These are phyloP conservation scores for Bombus superbus DNA, from an alignment of 1,140 invertebrate species.

Conservation along the genomic window DNA sequence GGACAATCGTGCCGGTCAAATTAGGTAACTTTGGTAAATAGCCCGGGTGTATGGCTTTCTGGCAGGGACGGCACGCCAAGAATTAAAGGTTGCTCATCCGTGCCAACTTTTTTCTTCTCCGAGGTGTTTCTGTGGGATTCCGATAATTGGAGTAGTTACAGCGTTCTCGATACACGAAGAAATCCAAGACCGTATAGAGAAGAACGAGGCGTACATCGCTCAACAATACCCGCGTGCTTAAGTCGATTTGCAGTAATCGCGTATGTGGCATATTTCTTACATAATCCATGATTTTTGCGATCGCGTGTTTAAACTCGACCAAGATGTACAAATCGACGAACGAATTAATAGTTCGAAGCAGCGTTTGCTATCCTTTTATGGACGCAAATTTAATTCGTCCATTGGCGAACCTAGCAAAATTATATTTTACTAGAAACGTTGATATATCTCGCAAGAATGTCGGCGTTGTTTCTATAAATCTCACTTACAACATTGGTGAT, in stretches of 20 bases:
- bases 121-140: background rate
- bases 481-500: background rate
- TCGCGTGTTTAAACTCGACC: background rate
- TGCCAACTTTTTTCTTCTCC: background rate
- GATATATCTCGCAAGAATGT: too few species aligned
- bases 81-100: conserved; percentile 23
- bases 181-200: background rate
- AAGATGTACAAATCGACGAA: background rate
- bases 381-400: background rate
- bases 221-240: too few species aligned
- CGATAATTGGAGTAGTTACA: background rate
- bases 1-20: conserved; percentile 69
- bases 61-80: background rate
- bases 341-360: background rate
- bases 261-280: too few species aligned
- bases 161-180: too few species aligned
- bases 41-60: conserved; percentile 54
- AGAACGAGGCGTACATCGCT: background rate
- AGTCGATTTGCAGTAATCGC: too few species aligned
- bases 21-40: conserved; percentile 70
- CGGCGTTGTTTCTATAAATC: background rate
- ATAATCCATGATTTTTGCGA: too few species aligned
- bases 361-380: background rate
- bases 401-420: too few species aligned
- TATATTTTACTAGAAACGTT: background rate